phyloP scores from a whole-genome alignment of 2,113 vertebrate species.

The Casuarius casuarius region DNA sequence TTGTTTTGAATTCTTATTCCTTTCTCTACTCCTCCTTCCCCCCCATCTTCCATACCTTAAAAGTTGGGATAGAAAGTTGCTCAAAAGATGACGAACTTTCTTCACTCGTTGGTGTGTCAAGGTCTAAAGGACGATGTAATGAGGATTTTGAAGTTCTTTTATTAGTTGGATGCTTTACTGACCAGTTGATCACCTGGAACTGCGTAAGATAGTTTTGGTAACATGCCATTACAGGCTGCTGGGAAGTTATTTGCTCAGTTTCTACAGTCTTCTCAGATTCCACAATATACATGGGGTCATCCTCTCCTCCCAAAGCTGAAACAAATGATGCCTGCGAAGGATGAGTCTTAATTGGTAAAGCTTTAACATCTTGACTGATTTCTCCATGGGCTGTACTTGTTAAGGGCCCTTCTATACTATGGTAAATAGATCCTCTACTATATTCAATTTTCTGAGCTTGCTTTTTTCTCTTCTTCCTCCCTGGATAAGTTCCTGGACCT shows the following conservation, averaged over 20 bases:
- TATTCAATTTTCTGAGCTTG: conserved; percentile 89
- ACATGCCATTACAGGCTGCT: conserved; percentile 93
- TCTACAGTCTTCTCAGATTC: conserved; percentile 87
- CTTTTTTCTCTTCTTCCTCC: conserved; percentile 91
- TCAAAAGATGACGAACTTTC: conserved; percentile 92
- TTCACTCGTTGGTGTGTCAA: conserved; percentile 95
- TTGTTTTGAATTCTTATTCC: not conserved
- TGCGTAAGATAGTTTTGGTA: conserved; percentile 94
- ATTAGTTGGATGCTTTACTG: conserved; percentile 92
- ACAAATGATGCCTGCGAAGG: conserved; percentile 96
- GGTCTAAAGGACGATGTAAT: conserved; percentile 92
- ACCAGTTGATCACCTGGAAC: conserved; percentile 96
- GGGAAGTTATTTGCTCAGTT: conserved; percentile 84
- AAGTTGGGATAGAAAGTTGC: conserved; percentile 91
- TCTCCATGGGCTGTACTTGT: conserved; percentile 84
- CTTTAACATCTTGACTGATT: conserved; percentile 83
- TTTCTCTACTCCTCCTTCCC: not conserved
- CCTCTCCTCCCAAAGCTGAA: conserved; percentile 92
- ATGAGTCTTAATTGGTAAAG: conserved; percentile 86
- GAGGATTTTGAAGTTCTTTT: conserved; percentile 98
- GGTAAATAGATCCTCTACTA: conserved; percentile 93
- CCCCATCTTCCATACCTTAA: conserved; percentile 83
- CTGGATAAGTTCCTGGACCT: conserved; percentile 95
- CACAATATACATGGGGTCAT: conserved; percentile 82
- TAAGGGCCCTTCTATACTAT: conserved; percentile 94